These are phyloP conservation scores for Notarius lentiginosus DNA, from an alignment of 2,113 vertebrate species.

Conservation along the genomic window DNA sequence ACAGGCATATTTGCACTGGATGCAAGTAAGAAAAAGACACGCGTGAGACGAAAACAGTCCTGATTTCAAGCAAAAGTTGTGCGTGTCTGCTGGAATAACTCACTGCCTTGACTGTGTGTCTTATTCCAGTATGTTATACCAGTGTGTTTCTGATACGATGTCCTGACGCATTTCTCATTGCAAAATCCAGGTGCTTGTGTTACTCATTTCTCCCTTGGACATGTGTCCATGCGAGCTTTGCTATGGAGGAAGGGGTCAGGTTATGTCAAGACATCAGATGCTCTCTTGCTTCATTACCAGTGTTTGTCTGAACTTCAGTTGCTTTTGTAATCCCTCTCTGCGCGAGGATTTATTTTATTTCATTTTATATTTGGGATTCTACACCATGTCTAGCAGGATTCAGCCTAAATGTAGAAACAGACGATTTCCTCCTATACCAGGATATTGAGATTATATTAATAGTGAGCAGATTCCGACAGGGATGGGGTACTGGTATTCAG, in stretches of 20 bases:
- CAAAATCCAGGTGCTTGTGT: neutral
- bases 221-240: neutral
- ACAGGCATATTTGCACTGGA: neutral
- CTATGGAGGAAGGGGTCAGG: neutral
- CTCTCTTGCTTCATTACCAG: neutral
- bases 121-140: neutral
- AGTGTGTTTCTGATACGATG: neutral
- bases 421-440: neutral
- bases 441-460: neutral
- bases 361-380: too few relatives aligned
- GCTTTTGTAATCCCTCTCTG: neutral
- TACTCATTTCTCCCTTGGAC: neutral
- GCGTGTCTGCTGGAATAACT: neutral
- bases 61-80: neutral
- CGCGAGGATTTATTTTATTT: too few relatives aligned
- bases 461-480: neutral
- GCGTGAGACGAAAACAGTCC: neutral
- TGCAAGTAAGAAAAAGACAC: neutral
- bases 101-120: neutral
- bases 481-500: neutral
- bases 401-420: neutral
- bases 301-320: neutral
- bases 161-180: neutral
- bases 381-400: too few relatives aligned
- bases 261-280: neutral